Conservation (phyloP, 2,797 vertebrate genomes). For the Acipenser transmontanus region DNA sequence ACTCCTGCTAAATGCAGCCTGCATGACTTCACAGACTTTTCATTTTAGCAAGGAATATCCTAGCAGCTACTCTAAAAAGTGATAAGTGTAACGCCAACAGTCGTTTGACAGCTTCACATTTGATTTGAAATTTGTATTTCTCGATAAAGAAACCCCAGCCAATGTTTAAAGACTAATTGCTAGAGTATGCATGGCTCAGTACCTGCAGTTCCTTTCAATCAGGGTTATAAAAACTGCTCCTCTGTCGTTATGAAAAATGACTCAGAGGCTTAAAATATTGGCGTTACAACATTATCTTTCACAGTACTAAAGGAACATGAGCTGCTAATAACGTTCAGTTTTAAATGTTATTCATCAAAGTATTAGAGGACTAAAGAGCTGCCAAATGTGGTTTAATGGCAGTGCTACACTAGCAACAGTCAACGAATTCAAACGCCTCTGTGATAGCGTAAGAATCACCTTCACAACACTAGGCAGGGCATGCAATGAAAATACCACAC, state of each 20-base stretch:
- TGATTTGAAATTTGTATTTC: no score
- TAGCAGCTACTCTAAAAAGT: no score
- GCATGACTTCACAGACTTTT: no score
- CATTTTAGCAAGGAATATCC: no score
- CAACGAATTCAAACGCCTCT: not conserved
- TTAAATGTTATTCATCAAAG: slow-evolving; percentile 50
- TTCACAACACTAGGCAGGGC: not conserved
- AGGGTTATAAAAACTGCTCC: slow-evolving; percentile 44
- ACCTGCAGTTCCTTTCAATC: slow-evolving; percentile 40
- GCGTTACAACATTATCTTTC: slow-evolving; percentile 53
- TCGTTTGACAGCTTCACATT: no score
- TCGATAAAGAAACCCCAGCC: no score
- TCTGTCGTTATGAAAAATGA: slow-evolving; percentile 53
- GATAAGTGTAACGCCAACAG: no score
- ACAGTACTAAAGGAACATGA: slow-evolving; percentile 33
- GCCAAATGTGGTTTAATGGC: slow-evolving; percentile 53
- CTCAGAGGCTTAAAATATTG: slow-evolving; percentile 29
- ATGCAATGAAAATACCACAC: no score
- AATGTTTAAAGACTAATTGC: no score
- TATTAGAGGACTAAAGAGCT: slow-evolving; percentile 46
- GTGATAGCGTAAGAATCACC: not conserved
- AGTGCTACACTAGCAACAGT: slow-evolving; percentile 45
- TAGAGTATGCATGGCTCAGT: not conserved
- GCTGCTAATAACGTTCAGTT: slow-evolving; percentile 50
- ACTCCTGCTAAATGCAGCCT: no score